Conservation (phyloP, 2,888 invertebrate genomes). For the Lithophane leautieri region DNA sequence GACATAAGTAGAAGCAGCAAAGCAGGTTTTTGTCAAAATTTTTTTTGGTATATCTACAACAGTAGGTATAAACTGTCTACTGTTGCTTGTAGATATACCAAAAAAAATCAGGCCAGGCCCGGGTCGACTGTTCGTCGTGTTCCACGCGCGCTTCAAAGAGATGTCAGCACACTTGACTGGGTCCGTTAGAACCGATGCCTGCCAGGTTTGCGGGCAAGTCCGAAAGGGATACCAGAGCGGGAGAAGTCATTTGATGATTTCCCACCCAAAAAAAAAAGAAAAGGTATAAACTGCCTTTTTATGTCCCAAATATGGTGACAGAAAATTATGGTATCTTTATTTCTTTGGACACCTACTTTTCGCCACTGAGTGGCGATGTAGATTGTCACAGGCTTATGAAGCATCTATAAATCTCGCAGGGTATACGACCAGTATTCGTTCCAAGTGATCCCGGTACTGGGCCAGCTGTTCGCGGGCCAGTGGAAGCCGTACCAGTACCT, state of each 20-base stretch:
- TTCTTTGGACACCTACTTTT: background rate
- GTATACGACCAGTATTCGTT: conserved; percentile 99
- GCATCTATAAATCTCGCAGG: conserved; percentile 91
- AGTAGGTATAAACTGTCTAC: too few species aligned
- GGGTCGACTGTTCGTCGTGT: too few species aligned
- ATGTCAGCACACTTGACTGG: too few species aligned
- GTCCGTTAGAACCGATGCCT: too few species aligned
- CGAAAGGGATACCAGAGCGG: too few species aligned
- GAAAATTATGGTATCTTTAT: background rate
- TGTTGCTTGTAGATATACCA: too few species aligned
- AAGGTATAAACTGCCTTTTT: background rate
- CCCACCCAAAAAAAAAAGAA: too few species aligned
- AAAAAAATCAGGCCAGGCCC: too few species aligned
- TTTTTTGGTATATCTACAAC: background rate
- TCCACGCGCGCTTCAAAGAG: too few species aligned
- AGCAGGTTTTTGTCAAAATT: background rate
- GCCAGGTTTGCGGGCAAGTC: too few species aligned
- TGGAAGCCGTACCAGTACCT: conserved; percentile 99
- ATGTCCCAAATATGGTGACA: too few species aligned
- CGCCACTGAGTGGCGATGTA: background rate
- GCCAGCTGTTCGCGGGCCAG: conserved; percentile 97
- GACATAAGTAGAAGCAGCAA: background rate
- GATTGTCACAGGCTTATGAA: background rate
- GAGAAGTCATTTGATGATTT: too few species aligned
- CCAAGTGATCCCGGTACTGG: conserved; percentile 98